Percentiles rank a stretch among this genome's conserved stretches.
Conservation (phyloP, 2,888 invertebrate genomes). For the Ennomos quercinarius region DNA sequence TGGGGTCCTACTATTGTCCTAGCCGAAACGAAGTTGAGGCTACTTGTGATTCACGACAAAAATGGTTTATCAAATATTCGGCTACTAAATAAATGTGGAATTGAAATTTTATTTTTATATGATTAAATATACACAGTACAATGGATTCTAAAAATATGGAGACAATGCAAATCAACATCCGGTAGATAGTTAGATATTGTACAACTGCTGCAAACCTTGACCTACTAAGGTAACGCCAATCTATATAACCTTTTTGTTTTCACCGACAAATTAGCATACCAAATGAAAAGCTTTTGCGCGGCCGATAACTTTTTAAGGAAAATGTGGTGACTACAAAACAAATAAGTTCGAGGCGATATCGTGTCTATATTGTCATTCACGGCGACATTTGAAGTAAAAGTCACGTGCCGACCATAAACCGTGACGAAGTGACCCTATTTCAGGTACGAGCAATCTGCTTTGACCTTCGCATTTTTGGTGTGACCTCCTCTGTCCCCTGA, state of each 20-base stretch:
- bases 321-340: slow-evolving; percentile 20
- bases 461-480: slow-evolving; percentile 77
- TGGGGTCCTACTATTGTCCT: too few relatives aligned
- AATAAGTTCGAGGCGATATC: slow-evolving; percentile 25
- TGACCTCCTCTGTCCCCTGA: slow-evolving; percentile 67
- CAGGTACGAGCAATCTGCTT: slow-evolving; percentile 73
- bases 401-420: slow-evolving; percentile 71
- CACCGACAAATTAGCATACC: slow-evolving; percentile 38
- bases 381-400: slow-evolving; percentile 68
- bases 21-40: too few relatives aligned
- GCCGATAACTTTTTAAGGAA: slow-evolving; percentile 28
- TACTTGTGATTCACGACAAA: too few relatives aligned
- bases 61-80: too few relatives aligned
- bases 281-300: slow-evolving; percentile 29
- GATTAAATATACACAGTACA: too few relatives aligned
- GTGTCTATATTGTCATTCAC: slow-evolving; percentile 40
- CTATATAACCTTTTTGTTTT: slow-evolving; percentile 40
- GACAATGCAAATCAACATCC: too few relatives aligned
- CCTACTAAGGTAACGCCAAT: slow-evolving; percentile 41
- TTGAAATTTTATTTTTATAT: too few relatives aligned
- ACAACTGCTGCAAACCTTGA: slow-evolving; percentile 35
- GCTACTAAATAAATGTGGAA: too few relatives aligned
- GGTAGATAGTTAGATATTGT: not conserved
- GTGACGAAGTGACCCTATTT: slow-evolving; percentile 75
- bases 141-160: too few relatives aligned